Evolutionary conservation across 2,797 vertebrate genomes (phyloP), one percentile per base, ranked within the genome.

Genomic region (Falco novaeseelandiae): DNA sequence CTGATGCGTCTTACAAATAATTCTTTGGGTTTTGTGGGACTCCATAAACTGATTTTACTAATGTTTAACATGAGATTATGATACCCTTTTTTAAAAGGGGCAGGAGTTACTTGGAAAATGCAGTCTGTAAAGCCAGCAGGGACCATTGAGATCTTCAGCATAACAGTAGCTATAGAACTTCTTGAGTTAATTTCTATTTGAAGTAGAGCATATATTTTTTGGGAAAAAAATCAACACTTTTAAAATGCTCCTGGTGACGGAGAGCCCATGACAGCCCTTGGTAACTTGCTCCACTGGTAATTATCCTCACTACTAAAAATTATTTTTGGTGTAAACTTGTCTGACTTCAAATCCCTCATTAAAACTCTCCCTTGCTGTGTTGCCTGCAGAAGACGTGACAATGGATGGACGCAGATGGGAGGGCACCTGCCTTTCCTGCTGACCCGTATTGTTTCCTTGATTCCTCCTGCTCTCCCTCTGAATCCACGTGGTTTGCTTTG

Each of bases 321-420:
- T 76, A 81, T 74, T 95, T 93, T 89, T 90, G 85, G 58, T 95
- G 52, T 78, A 81, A 95, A 95, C 83, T 92, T 81, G 57, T 48
- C 65, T 9, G 36, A 90, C 87, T 94, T 97, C 76, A 95, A 57
- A 94, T 95, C 79, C 83, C 94, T 95, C 93, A 95, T 97, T 96
- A 96, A 97, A 97, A 96, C 84, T 94, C 69, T 95, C 85, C 38
- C 93, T 97, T 95, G 95, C 96, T 96, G 95, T 84, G 96, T 93
- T 93, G 91, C 93, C 85, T 95, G 81, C 87, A 93, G 94, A 95
- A 97, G 86, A 66, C 0, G 4, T 86, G 96, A 95, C 90, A 95
- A 93, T 93, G 85, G 87, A 87, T 88, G 55, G 88, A 42, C 10
- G 34, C 13, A 26, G 69, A 52, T 93, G 80, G 78, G 85, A 91